phyloP scores from a whole-genome alignment of 2,888 invertebrate genomes.

The Buathra laborator region DNA sequence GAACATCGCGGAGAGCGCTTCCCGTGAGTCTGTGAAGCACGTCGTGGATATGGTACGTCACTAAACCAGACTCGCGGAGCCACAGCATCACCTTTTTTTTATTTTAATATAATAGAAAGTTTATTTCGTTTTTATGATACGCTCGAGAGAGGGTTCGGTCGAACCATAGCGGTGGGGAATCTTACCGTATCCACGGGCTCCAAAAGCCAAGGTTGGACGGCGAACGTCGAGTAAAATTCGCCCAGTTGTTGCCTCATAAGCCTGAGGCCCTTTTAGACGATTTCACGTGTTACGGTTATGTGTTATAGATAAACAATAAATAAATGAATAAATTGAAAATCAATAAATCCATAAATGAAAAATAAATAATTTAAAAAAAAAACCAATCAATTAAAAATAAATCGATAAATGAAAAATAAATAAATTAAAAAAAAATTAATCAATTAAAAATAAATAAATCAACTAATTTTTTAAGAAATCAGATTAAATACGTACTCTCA shows the following conservation, averaged over 20 bases:
- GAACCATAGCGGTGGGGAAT: background rate
- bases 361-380: background rate
- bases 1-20: constrained; percentile 75
- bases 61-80: constrained; percentile 77
- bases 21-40: constrained; percentile 76
- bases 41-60: constrained; percentile 75
- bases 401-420: background rate
- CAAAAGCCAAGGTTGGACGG: constrained; percentile 80
- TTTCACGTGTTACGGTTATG: background rate
- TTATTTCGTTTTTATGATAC: background rate
- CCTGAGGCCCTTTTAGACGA: constrained; percentile 75
- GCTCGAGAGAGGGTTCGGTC: background rate
- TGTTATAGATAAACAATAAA: background rate
- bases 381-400: background rate
- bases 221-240: constrained; percentile 76
- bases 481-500: constrained; percentile 71
- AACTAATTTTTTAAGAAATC: background rate
- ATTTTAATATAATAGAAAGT: background rate
- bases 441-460: background rate
- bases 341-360: no score
- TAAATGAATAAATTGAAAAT: background rate
- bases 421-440: background rate
- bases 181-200: constrained; percentile 77
- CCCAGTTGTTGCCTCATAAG: constrained; percentile 77
- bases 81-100: constrained; percentile 73